Percentiles rank a stretch among this genome's conserved stretches.
Conservation (phyloP, 1,140 invertebrate genomes). For the Akabosia matsudoensis region DNA sequence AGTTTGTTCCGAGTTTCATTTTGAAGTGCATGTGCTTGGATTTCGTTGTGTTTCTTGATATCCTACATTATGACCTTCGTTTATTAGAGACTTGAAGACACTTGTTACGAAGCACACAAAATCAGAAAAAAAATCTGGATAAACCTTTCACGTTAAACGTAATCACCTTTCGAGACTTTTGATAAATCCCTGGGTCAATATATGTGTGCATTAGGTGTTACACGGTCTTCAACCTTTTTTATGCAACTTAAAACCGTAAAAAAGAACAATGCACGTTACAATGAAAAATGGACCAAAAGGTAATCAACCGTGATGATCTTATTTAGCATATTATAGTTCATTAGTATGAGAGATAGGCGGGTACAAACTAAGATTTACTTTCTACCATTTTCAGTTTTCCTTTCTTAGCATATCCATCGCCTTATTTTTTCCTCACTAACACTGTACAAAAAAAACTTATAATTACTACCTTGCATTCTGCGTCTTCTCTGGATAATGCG, state of each 20-base stretch:
- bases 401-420: not conserved
- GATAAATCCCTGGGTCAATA: no score
- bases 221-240: not conserved
- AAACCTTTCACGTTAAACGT: no score
- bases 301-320: constrained; percentile 40
- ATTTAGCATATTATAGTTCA: constrained; percentile 45
- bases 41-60: no score
- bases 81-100: no score
- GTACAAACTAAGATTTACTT: constrained; percentile 23
- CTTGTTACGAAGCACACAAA: no score
- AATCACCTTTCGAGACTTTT: no score
- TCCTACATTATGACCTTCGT: no score
- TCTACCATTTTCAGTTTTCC: constrained; percentile 1
- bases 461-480: not conserved
- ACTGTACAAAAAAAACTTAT: not conserved
- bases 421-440: not conserved
- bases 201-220: not conserved
- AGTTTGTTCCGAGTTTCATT: not conserved
- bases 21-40: no score
- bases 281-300: constrained; percentile 19
- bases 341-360: constrained; percentile 31
- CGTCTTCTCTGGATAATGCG: no score
- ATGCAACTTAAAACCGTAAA: not conserved
- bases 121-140: no score
- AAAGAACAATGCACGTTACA: no score